Conservation (phyloP, 2,888 invertebrate species). For the Sipha maydis region DNA sequence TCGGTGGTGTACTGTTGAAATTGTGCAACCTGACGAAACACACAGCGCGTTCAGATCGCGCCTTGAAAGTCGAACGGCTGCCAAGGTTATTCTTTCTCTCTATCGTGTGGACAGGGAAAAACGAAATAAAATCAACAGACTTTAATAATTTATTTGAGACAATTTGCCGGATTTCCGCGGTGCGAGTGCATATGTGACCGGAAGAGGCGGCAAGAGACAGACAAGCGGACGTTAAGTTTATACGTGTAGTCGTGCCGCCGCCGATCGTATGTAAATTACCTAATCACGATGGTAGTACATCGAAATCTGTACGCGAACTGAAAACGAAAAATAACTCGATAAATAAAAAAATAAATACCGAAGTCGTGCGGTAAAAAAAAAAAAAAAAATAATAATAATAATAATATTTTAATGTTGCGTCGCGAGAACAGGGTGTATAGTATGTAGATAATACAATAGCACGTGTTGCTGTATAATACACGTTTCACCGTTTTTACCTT, state of each 20-base stretch:
- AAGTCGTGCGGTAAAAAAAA: neutral
- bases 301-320: neutral
- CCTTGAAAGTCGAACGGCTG: conserved; percentile 35
- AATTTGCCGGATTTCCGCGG: neutral
- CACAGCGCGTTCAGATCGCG: neutral
- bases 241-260: neutral
- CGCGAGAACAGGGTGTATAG: too few relatives aligned
- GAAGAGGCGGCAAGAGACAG: too few relatives aligned
- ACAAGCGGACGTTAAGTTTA: neutral
- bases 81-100: conserved; percentile 20
- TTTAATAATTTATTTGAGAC: neutral
- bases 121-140: conserved; percentile 22
- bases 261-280: neutral
- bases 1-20: neutral
- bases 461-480: too few relatives aligned
- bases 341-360: neutral
- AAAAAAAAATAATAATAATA: neutral
- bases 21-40: conserved; percentile 29
- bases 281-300: neutral
- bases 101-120: neutral
- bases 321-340: neutral
- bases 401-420: neutral
- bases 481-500: too few relatives aligned
- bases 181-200: neutral
- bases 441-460: too few relatives aligned